Base-by-base conservation (phyloP, 1,140 invertebrate species). In the Hyles euphorbiae region DNA sequence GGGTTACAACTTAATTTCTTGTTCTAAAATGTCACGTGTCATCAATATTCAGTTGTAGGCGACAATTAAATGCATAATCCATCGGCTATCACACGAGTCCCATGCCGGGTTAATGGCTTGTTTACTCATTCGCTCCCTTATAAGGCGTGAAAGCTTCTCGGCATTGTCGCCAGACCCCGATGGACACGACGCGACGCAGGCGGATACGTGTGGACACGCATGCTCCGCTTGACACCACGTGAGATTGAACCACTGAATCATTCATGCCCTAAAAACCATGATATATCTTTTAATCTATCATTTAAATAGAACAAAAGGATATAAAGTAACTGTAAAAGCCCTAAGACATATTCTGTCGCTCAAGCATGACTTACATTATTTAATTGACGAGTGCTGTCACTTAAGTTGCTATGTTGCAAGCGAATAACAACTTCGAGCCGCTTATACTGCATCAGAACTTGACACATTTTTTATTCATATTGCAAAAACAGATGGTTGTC, bases 41-140 rank as follows among this genome's bases (percentile, higher is more conserved):
- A 40, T 40, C 36, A 40, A 40, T 40, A 40, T 40, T 40, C 36
- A 40, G 4, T 53, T 34, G 53, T 56, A 80, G 70, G 68, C 74
- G 60, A 72, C 76, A 85, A 85, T 85, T 86, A 85, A 85, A 77
- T 75, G 72, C 53, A 83, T 82, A 86, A 86, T 81, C 81, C 78
- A 66, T 70, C 53, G 65, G 64, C 67, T 72, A 78, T 81, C 79
- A 77, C 70, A 72, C 58, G 53, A 63, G 63, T 70, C 62, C 66
- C 65, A 69, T 66, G 63, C 63, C 70, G 67, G 76, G 69, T 70
- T 83, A 86, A 79, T 72, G 73, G 81, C 72, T 75, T 79, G 81
- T 83, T 81, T 83, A 82, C 76, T 78, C 75, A 70, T 66, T 76
- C 60, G 51, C 56, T 64, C 59, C 59, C 78, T 68, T 86, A 88